Base-by-base conservation (phyloP, 2,888 invertebrate species). In the Ornithoptera priamus region DNA sequence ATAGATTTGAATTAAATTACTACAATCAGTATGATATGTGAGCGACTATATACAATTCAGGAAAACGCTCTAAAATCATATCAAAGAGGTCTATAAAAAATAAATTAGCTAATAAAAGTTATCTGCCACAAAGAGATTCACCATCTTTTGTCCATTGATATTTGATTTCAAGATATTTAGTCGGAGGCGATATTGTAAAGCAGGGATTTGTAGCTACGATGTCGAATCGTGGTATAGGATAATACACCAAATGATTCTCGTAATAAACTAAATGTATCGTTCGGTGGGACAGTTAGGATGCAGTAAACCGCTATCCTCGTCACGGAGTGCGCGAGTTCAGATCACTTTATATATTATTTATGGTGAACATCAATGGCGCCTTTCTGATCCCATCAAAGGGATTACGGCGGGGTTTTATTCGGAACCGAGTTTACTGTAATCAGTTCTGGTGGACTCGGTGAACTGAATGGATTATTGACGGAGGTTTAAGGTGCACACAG, bases 291-390 rank as follows among this genome's bases (percentile, higher is more conserved):
- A 58, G 68, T 72, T 65, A 46, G 53, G 73, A 78, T 73, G 76
- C 78, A 76, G 85, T 84, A 79, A 81, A 78, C 46, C 15, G 77
- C 80, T 79, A 81, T 81, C 77, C 78, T 75, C 77, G 80, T 77
- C 77, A 79, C 75, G 75, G 73, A 75, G 78, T 77, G 79, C 77
- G 75, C 76, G 73, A 73, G 76, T 79, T 78, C 79, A 80, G 56
- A 81, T 81, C 79, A 79, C 20, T 85, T 85, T 80, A 77, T 76
- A 75, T 59, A 71, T 82, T 79, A 85, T 86, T 86, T 86, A 86
- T 81, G 82, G 77, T 78, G 75, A 79, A 78, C 74, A 79, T 73
- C 71, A 74, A 73, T 78, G 79, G 80, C 81, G 78, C 81, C 80
- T 78, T 78, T 78, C 78, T 76, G 83, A 82, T 83, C 78, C 78